These are phyloP conservation scores for Caranx melampygus DNA, from an alignment of 2,113 vertebrate genomes.

Conservation along the genomic window DNA sequence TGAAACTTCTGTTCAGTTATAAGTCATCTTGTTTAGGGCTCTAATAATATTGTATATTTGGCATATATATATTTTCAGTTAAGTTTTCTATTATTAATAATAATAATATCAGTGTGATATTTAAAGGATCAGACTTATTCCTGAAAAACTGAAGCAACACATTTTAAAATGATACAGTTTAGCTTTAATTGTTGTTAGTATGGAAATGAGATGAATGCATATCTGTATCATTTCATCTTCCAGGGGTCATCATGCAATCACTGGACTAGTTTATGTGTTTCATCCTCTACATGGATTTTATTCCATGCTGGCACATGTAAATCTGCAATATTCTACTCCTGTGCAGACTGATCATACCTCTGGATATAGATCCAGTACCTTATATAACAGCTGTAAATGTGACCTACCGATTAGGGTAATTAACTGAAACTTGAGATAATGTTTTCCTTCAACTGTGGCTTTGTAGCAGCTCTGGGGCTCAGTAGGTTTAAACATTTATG, in stretches of 20 bases:
- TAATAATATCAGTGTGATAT: background rate
- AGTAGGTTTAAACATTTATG: slow-evolving; percentile 3
- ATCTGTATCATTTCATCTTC: background rate
- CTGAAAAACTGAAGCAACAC: background rate
- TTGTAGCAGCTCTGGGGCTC: background rate
- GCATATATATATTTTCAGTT: background rate
- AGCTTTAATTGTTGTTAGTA: background rate
- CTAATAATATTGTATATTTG: background rate
- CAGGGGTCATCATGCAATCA: background rate
- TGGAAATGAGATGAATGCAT: background rate
- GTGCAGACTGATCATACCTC: background rate
- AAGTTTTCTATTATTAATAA: background rate
- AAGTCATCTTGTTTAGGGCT: background rate
- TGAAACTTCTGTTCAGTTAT: background rate
- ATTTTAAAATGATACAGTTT: background rate
- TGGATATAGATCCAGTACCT: background rate
- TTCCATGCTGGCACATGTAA: background rate
- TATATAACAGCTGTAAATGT: background rate
- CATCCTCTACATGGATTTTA: background rate
- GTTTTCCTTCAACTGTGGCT: slow-evolving; percentile 1
- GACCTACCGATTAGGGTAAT: background rate
- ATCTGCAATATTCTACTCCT: background rate
- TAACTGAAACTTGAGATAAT: slow-evolving; percentile 6
- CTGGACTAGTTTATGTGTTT: background rate
- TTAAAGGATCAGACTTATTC: background rate